These are phyloP conservation scores for Zapornia atra DNA, from an alignment of 2,113 vertebrate genomes.

Conservation along the genomic window DNA sequence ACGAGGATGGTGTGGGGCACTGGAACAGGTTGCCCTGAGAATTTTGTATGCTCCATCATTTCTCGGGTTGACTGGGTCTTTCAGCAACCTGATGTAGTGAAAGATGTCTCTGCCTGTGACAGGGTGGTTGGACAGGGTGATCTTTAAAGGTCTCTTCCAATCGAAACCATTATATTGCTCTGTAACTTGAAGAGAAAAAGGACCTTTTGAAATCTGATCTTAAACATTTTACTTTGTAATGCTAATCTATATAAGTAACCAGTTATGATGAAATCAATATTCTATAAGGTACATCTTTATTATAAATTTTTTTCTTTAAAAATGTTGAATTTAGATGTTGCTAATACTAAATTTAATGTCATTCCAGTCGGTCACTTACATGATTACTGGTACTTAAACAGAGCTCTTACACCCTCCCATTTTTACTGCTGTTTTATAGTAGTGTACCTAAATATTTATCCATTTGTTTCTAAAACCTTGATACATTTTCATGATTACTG, in stretches of 20 bases:
- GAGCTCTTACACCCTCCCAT: neutral
- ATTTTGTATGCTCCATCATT: neutral
- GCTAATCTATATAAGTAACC: neutral
- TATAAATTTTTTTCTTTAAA: neutral
- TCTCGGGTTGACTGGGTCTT: neutral
- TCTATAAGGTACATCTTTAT: neutral
- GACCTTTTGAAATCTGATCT: neutral
- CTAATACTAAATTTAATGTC: neutral
- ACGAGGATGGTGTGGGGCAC: neutral
- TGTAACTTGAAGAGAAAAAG: neutral
- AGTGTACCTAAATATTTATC: neutral
- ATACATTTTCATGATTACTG: neutral
- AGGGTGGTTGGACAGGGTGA: neutral
- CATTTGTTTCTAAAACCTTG: neutral
- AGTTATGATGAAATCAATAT: neutral
- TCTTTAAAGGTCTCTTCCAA: neutral
- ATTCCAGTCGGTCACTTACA: neutral
- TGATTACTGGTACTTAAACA: neutral
- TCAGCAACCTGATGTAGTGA: neutral
- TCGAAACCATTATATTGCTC: rapidly evolving
- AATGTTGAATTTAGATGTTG: neutral
- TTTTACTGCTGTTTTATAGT: neutral
- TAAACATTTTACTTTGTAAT: neutral
- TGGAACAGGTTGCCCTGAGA: neutral
- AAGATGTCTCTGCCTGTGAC: neutral